Conservation (phyloP, 2,797 vertebrate species). For the Clarias laeviceps region DNA sequence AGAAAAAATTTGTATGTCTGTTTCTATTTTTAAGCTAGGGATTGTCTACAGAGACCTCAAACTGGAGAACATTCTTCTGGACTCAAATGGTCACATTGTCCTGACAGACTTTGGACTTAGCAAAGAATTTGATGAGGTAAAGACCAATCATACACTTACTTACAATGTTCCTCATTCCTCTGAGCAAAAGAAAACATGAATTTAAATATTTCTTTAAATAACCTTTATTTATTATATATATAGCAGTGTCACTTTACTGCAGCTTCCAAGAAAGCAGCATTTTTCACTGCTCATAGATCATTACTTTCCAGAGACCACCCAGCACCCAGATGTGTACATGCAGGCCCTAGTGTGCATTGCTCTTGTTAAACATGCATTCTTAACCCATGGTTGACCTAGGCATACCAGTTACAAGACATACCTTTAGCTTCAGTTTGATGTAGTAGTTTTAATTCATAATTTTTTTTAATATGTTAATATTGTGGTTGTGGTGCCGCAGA, state of each 20-base stretch:
- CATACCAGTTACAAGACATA: conserved; percentile 8
- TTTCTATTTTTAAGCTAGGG: conserved; percentile 81
- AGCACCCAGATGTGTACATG: conserved; percentile 37
- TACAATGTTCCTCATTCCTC: not conserved
- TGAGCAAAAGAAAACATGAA: not conserved
- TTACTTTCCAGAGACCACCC: conserved; percentile 38
- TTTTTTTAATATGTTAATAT: not conserved
- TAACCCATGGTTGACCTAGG: conserved; percentile 2
- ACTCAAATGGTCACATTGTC: conserved; percentile 93
- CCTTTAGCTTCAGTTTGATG: conserved; percentile 14
- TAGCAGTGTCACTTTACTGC: not conserved
- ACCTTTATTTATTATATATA: not conserved
- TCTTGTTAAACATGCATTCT: not conserved
- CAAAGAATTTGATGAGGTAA: conserved; percentile 98
- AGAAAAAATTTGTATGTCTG: conserved; percentile 26
- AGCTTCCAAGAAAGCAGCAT: conserved; percentile 5
- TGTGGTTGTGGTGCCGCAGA: not conserved
- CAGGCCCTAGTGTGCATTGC: conserved; percentile 18
- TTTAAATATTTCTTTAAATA: not conserved
- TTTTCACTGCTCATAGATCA: conserved; percentile 64
- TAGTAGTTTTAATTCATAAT: not conserved
- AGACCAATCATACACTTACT: conserved; percentile 31
- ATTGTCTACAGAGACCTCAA: conserved; percentile 98
- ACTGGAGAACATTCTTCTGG: conserved; percentile 96
- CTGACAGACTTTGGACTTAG: conserved; percentile 98